Base-by-base conservation (phyloP, 37 sponge, comb jelly and placozoan genomes). In the Spongilla lacustris region DNA sequence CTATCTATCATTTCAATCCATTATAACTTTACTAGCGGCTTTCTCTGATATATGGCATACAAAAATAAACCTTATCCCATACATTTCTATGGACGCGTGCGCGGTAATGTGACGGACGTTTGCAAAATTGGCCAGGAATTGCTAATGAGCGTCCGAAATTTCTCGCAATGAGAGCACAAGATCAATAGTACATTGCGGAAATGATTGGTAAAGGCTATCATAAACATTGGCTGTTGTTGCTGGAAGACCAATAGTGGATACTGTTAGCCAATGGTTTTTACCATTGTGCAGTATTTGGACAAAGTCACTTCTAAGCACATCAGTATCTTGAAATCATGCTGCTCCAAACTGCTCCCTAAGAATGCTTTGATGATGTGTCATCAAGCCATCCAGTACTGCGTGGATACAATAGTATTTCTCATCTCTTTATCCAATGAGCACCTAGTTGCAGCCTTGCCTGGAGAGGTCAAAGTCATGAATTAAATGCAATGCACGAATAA, bases 241-340 rank as follows among this genome's bases (percentile, higher is more conserved):
- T 36, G 49, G 31, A 4, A 68, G 37, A 0, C 82, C 82, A 71
- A 33, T 28, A 17, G 58, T 58, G 19, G 58, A 58, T 4, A 82
- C 25, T 41, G 73, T 82, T 3, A 71, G 50, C 83, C 83, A 82
- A 26, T 82, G 83, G 22, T 82, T 71, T 68, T 35, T 27, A 1
- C 72, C 83, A 71, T 28, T 31, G 68, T 81, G 80, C 23, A 81
- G 8, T 35, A 81, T 81, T 36, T 81, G 83, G 6, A 82, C 14
- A n/a, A 82, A 82, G 0, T 58, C 58, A 17, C 58, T 58, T 14
- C 58, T 6, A 6, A 58, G 12, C 1, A 58, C 58, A 58, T 58
- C 58, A 58, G 58, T 58, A 17, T 58, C 11, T 14, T 58, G 58
- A 17, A 58, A 58, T 58, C 58, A 8, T 58, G 58, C 58, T 14